Evolutionary conservation across 2,113 vertebrate species (phyloP).

Genomic region (Edolisoma coerulescens): DNA sequence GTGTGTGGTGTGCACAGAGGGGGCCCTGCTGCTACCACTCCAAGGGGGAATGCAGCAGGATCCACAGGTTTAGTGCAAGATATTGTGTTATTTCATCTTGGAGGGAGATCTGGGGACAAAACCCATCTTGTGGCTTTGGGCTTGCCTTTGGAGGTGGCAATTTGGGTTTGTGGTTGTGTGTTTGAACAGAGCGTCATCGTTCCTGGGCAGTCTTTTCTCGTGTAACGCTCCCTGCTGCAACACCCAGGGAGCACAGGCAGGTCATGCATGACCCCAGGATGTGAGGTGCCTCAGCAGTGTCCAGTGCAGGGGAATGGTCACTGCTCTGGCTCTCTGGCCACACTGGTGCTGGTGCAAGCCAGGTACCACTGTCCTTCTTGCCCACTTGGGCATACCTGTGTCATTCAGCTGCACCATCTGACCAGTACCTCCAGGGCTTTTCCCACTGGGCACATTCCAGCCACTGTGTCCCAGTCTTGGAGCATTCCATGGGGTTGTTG

Average conservation of each 20-base stretch:
- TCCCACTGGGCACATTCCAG: background rate
- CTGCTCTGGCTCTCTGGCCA: background rate
- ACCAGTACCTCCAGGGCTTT: background rate
- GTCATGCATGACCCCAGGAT: fast-evolving
- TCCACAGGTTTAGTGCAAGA: background rate
- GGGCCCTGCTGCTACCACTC: background rate
- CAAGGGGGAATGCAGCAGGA: background rate
- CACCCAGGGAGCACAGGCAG: background rate
- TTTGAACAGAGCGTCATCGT: background rate
- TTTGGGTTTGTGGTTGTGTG: background rate
- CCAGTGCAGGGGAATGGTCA: background rate
- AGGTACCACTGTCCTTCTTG: background rate
- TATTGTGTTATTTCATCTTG: background rate
- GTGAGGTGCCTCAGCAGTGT: background rate
- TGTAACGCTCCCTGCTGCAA: background rate
- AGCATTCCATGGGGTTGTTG: background rate
- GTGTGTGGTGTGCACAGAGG: background rate
- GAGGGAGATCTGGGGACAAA: background rate
- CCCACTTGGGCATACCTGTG: background rate
- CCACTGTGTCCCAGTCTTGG: background rate
- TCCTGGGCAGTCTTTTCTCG: background rate
- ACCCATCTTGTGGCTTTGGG: background rate
- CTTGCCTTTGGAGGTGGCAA: background rate
- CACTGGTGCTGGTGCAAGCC: background rate
- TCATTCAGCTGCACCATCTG: background rate